A percentile compares a stretch with the other conserved stretches of the same genome.
Conservation (phyloP, 2,888 invertebrate species). For the Podabrus alpinus region DNA sequence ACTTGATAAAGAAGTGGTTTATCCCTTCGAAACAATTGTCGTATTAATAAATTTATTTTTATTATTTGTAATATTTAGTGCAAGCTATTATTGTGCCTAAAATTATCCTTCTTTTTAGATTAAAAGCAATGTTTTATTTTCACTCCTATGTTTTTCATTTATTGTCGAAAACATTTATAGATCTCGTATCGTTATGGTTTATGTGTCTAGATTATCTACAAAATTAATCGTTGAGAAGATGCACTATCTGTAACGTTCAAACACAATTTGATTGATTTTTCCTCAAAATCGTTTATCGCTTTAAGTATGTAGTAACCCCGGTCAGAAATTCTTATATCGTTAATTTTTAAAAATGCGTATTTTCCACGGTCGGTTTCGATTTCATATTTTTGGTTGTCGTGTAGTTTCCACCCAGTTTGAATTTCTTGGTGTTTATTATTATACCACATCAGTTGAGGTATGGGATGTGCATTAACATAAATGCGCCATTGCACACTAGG, state of each 20-base stretch:
- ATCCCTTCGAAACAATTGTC: too few relatives aligned
- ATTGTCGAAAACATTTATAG: slow-evolving; percentile 10
- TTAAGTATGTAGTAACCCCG: slow-evolving; percentile 64
- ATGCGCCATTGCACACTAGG: slow-evolving; percentile 58
- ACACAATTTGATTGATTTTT: slow-evolving; percentile 56
- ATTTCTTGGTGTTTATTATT: slow-evolving; percentile 51
- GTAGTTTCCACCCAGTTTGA: slow-evolving; percentile 16
- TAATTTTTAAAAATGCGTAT: slow-evolving; percentile 56
- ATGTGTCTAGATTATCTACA: too few relatives aligned
- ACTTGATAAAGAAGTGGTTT: too few relatives aligned
- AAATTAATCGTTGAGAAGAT: slow-evolving; percentile 55
- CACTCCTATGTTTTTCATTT: too few relatives aligned
- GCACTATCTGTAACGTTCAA: slow-evolving; percentile 60
- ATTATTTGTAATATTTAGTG: too few relatives aligned
- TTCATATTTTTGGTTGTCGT: slow-evolving; percentile 35
- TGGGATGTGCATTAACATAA: slow-evolving; percentile 61
- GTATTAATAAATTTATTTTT: too few relatives aligned
- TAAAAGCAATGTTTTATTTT: too few relatives aligned
- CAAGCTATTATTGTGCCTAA: too few relatives aligned
- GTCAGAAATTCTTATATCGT: slow-evolving; percentile 58
- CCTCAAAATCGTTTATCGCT: slow-evolving; percentile 57
- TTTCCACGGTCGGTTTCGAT: slow-evolving; percentile 15
- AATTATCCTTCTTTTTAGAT: too few relatives aligned
- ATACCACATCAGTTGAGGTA: slow-evolving; percentile 49
- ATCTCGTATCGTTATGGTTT: too few relatives aligned